phyloP scores from a whole-genome alignment of 2,113 vertebrate species.

The Perca schrenkii region DNA sequence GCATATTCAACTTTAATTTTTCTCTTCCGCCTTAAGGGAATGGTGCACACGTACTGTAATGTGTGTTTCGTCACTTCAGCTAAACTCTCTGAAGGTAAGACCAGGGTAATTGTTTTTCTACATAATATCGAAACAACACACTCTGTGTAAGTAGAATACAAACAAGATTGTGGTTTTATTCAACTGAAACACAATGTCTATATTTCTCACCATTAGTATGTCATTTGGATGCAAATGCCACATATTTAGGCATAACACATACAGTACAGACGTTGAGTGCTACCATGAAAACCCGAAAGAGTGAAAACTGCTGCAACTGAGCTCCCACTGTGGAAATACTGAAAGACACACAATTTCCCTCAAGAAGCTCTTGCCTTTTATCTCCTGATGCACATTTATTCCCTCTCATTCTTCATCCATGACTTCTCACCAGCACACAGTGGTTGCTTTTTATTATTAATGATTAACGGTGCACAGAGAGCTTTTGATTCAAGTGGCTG shows the following conservation, averaged over 20 bases:
- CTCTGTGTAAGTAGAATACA: not conserved
- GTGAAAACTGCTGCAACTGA: slow-evolving; percentile 14
- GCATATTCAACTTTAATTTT: slow-evolving; percentile 33
- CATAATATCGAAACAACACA: not conserved
- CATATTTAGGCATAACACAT: not conserved
- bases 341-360: not conserved
- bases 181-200: slow-evolving; percentile 1
- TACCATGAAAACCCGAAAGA: not conserved
- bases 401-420: slow-evolving; percentile 1
- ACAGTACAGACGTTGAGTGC: not conserved
- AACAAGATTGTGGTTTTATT: not conserved
- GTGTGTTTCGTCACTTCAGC: not conserved
- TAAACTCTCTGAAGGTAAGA: not conserved
- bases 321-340: not conserved
- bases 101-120: slow-evolving; percentile 10
- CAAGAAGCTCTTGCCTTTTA: slow-evolving; percentile 16
- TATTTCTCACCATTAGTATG: slow-evolving; percentile 14
- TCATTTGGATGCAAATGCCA: slow-evolving; percentile 27
- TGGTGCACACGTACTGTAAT: not conserved
- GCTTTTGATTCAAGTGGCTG: slow-evolving; percentile 31
- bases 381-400: slow-evolving; percentile 39
- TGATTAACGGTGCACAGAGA: slow-evolving; percentile 11
- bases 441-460: slow-evolving; percentile 50
- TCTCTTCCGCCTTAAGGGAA: slow-evolving; percentile 3
- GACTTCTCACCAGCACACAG: slow-evolving; percentile 20